phyloP scores from a whole-genome alignment of 2,888 invertebrate species.

The Hermaeophaga mercurialis region DNA sequence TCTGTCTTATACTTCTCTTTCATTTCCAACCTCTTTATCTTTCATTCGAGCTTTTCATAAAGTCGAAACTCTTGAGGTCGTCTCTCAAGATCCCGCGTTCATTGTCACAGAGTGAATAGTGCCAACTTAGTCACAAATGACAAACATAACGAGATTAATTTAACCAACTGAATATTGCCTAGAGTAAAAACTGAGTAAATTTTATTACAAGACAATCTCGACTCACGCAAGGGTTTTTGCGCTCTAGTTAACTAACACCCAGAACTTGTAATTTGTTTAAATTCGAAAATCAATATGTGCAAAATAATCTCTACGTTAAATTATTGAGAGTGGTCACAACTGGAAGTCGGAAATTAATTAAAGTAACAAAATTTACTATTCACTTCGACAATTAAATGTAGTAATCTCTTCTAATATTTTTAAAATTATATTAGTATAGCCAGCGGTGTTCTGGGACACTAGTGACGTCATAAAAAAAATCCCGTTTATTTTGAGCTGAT shows the following conservation, averaged over 20 bases:
- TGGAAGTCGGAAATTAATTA: too few species aligned
- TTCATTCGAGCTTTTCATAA: not conserved
- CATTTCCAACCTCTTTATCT: not conserved
- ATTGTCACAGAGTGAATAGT: not conserved
- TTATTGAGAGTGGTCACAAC: too few species aligned
- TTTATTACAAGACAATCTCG: slow-evolving; percentile 6
- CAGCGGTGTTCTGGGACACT: too few species aligned
- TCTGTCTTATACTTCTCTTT: not conserved
- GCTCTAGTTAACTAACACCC: not conserved
- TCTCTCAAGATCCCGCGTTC: not conserved
- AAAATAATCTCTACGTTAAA: too few species aligned
- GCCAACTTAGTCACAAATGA: slow-evolving; percentile 12
- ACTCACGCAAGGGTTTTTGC: not conserved
- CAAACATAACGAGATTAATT: slow-evolving; percentile 14
- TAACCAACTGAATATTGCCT: slow-evolving; percentile 9
- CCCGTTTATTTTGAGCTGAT: too few species aligned
- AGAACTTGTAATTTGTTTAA: too few species aligned
- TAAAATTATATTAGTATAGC: too few species aligned
- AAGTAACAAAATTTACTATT: too few species aligned
- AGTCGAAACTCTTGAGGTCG: not conserved
- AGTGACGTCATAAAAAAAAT: too few species aligned
- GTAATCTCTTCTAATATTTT: too few species aligned
- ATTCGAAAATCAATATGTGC: too few species aligned
- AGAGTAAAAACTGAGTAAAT: slow-evolving; percentile 4
- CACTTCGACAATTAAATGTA: too few species aligned